These are phyloP conservation scores for Fistularia tabacaria DNA, from an alignment of 2,797 vertebrate genomes.

Conservation along the genomic window DNA sequence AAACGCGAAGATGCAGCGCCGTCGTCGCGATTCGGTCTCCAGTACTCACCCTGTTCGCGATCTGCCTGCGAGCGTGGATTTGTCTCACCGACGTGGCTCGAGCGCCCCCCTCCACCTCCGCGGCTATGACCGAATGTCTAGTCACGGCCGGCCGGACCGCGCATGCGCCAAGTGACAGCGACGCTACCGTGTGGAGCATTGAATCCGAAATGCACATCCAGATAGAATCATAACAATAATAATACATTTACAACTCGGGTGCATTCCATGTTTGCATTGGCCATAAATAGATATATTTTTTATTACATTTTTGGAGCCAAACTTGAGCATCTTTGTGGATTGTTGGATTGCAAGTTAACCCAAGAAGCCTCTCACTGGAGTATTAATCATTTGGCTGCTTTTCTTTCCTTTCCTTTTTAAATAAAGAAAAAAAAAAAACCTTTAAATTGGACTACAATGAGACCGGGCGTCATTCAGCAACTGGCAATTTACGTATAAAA, in stretches of 20 bases:
- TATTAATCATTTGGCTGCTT: no score
- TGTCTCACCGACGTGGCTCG: conserved; percentile 64
- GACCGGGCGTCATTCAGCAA: background rate
- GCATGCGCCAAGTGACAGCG: conserved; percentile 57
- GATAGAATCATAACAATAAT: no score
- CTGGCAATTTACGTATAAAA: no score
- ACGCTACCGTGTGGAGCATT: no score
- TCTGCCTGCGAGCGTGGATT: conserved; percentile 66
- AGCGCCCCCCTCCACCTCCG: conserved; percentile 67
- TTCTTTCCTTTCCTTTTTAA: background rate
- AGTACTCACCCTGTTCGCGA: conserved; percentile 60
- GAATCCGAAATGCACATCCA: no score
- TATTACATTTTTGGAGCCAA: no score
- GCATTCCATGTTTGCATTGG: no score
- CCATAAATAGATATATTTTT: no score
- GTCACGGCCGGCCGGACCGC: conserved; percentile 54
- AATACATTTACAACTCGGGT: no score
- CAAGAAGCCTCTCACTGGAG: no score
- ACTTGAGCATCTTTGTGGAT: no score
- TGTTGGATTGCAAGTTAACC: no score
- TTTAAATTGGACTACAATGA: background rate
- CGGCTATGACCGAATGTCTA: conserved; percentile 73
- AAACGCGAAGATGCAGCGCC: conserved; percentile 8
- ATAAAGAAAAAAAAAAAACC: background rate
- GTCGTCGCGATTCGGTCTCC: conserved; percentile 53